A percentile compares a stretch with the other conserved stretches of the same genome.
These are phyloP conservation scores for Oreochromis tanganicae DNA, from an alignment of 2,113 vertebrate species.

Conservation along the genomic window DNA sequence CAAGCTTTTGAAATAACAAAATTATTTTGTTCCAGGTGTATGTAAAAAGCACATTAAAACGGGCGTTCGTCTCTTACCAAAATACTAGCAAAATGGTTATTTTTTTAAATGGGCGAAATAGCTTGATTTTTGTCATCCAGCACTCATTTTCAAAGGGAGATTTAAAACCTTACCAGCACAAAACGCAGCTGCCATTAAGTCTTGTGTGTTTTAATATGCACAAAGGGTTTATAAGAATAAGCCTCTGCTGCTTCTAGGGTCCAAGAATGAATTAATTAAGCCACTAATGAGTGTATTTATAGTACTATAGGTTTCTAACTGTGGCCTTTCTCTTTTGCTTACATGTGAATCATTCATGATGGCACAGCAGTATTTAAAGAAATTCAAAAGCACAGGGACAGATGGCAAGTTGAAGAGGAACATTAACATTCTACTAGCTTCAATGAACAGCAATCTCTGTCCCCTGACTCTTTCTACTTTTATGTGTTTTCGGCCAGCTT, in stretches of 20 bases:
- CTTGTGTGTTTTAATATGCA: not conserved
- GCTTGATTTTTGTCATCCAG: not conserved
- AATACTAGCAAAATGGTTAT: not conserved
- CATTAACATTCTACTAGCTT: constrained; percentile 12
- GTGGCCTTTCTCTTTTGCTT: not conserved
- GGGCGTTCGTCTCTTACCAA: not conserved
- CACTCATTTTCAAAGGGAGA: not conserved
- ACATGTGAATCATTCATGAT: not conserved
- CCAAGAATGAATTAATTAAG: not conserved
- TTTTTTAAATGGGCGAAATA: not conserved
- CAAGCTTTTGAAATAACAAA: not conserved
- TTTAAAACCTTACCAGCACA: not conserved
- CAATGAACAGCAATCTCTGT: constrained; percentile 1
- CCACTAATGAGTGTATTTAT: constrained; percentile 5
- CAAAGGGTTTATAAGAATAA: not conserved
- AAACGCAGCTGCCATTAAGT: not conserved
- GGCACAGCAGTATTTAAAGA: not conserved
- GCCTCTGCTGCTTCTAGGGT: not conserved
- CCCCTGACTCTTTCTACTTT: constrained; percentile 11
- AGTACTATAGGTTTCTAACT: not conserved
- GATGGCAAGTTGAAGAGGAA: constrained; percentile 11
- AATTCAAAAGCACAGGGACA: not conserved
- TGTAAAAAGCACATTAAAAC: not conserved
- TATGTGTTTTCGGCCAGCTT: constrained; percentile 26
- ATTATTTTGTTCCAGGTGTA: not conserved